Conservation (phyloP, 2,113 vertebrate species). For the Setophaga coronata region DNA sequence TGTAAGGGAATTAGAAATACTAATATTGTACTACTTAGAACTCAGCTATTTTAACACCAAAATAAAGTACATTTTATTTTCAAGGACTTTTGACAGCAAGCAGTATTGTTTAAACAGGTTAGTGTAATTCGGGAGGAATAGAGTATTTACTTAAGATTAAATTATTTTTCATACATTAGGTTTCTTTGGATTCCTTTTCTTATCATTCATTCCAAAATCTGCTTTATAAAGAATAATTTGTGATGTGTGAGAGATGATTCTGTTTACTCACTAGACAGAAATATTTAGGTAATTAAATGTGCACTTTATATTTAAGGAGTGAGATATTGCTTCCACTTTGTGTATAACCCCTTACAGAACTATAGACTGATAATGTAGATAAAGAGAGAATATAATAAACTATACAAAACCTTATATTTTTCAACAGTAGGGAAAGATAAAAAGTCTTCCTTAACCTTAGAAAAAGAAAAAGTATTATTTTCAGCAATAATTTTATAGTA, state of each 20-base stretch:
- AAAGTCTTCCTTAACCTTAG: conserved; percentile 20
- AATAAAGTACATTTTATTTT: background rate
- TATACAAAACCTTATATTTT: conserved; percentile 8
- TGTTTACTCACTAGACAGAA: background rate
- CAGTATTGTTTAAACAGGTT: background rate
- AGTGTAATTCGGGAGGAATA: background rate
- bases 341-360: conserved; percentile 5
- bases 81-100: background rate
- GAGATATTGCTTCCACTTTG: background rate
- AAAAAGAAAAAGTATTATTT: background rate
- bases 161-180: background rate
- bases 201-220: background rate
- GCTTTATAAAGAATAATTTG: background rate
- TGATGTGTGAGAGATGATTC: background rate
- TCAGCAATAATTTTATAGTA: conserved; percentile 65
- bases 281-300: background rate
- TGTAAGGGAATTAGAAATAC: background rate
- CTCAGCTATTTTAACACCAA: background rate
- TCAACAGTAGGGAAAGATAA: background rate
- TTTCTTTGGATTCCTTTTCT: background rate
- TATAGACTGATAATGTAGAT: background rate
- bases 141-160: background rate
- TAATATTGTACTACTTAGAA: background rate
- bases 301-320: conserved; percentile 31
- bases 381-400: background rate